Conservation (phyloP, 2,888 invertebrate species). For the Gisinianus flammeolus region DNA sequence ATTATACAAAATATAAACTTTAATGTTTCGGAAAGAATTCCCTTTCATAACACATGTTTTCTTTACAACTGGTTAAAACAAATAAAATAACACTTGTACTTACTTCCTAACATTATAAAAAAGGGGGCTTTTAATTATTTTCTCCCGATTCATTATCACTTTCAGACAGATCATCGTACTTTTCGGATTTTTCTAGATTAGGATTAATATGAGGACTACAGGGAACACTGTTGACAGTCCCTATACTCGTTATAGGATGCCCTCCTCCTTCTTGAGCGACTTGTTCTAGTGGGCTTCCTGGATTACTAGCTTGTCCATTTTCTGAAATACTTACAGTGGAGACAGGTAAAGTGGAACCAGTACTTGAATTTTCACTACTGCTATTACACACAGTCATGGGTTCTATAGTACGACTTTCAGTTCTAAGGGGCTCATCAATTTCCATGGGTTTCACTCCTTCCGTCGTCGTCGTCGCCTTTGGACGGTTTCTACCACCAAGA, state of each 20-base stretch:
- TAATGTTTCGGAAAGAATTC: too few relatives aligned
- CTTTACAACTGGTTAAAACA: too few relatives aligned
- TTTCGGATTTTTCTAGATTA: constrained; percentile 44
- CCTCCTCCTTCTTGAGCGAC: constrained; percentile 15
- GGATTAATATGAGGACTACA: constrained; percentile 10
- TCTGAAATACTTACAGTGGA: neutral
- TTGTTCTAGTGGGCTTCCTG: constrained; percentile 43
- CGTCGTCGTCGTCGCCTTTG: neutral
- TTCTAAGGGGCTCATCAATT: constrained; percentile 39
- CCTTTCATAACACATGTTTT: too few relatives aligned
- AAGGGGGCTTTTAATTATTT: constrained; percentile 16
- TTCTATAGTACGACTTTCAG: neutral
- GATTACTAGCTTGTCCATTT: constrained; percentile 5
- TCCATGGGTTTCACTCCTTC: constrained; percentile 26
- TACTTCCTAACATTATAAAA: neutral
- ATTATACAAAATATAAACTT: too few relatives aligned
- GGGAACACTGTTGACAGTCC: constrained; percentile 32
- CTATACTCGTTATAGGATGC: neutral
- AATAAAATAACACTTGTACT: too few relatives aligned
- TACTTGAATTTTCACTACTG: neutral
- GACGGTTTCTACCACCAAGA: too few relatives aligned
- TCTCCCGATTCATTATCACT: constrained; percentile 45
- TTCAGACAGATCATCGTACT: constrained; percentile 56
- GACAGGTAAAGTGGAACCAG: neutral
- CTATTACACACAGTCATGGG: neutral